Base-by-base conservation (phyloP, 2,113 vertebrate species). In the Lasiurus borealis region DNA sequence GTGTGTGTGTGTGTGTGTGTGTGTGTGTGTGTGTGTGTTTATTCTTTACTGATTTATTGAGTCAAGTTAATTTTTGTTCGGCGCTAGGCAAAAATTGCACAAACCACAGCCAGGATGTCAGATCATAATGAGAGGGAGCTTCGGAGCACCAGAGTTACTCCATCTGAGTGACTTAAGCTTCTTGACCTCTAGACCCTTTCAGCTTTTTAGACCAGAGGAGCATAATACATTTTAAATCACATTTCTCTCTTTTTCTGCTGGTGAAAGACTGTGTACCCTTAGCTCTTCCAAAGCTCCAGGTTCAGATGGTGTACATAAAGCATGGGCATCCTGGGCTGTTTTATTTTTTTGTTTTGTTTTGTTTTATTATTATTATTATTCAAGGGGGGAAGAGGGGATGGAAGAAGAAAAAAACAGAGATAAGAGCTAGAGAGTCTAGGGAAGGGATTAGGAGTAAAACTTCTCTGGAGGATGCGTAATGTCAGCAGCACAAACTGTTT, bases 401-500 rank as follows among this genome's bases (percentile, higher is more conserved):
- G 57, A 83, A 86, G 82, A 7, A 84, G 76, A 11, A 77, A 54
- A 77, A n/a, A 9, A 1, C 48, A 21, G 72, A 94, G 76, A 89
- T 94, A 93, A 94, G 76, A 91, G 81, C 64, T 36, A 76, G 0
- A 0, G 77, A 82, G 73, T 46, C 76, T 86, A 44, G 71, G 92
- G 93, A 95, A 88, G 86, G 40, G 89, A 64, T 52, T 66, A 91
- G 12, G 62, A 97, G 62, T 88, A 93, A 95, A 90, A 95, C 11
- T 15, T 96, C 96, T 81, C 93, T 92, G 90, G 78, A 83, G 90
- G 78, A 81, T 95, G 86, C 8, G 6, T 92, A 54, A 81, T n/a
- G 52, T 82, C 91, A 66, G 87, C 77, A 29, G 84, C 85, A 64
- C 93, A 72, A 95, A 94, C 93, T 96, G 90, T 54, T 95, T 96